Conservation (phyloP, 2,113 vertebrate species). For the Prietella phreatophila region DNA sequence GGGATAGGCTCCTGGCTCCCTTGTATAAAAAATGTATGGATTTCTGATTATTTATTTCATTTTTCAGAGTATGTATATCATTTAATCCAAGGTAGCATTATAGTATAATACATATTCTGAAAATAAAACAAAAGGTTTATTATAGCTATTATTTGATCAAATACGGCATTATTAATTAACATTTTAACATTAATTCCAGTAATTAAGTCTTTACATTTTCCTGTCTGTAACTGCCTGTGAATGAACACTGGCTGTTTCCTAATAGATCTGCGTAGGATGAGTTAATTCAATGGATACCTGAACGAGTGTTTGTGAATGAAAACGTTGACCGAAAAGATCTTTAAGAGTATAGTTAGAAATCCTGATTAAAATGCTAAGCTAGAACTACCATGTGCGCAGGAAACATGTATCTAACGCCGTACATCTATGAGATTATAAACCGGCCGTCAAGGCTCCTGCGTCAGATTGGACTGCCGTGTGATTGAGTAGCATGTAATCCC, state of each 20-base stretch:
- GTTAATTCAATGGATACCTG: background rate
- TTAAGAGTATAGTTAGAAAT: background rate
- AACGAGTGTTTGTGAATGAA: background rate
- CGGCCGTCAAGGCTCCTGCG: background rate
- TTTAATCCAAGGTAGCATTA: too few species aligned
- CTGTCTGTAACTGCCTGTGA: background rate
- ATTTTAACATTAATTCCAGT: background rate
- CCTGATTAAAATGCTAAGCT: background rate
- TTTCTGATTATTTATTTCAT: background rate
- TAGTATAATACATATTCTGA: too few species aligned
- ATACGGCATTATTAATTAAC: background rate
- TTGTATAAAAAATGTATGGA: too few species aligned
- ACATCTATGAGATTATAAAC: background rate
- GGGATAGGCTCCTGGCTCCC: too few species aligned
- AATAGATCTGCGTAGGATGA: background rate
- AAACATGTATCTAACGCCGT: background rate
- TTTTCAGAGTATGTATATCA: background rate
- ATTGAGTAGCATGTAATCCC: slow-evolving; percentile 50
- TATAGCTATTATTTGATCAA: background rate
- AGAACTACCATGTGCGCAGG: background rate
- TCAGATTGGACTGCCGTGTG: slow-evolving; percentile 25
- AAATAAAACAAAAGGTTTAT: background rate
- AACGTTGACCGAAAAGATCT: background rate
- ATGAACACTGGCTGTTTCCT: background rate
- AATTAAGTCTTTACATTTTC: background rate